Conservation (phyloP, 2,888 invertebrate species). For the Dasysyrphus tricinctus region DNA sequence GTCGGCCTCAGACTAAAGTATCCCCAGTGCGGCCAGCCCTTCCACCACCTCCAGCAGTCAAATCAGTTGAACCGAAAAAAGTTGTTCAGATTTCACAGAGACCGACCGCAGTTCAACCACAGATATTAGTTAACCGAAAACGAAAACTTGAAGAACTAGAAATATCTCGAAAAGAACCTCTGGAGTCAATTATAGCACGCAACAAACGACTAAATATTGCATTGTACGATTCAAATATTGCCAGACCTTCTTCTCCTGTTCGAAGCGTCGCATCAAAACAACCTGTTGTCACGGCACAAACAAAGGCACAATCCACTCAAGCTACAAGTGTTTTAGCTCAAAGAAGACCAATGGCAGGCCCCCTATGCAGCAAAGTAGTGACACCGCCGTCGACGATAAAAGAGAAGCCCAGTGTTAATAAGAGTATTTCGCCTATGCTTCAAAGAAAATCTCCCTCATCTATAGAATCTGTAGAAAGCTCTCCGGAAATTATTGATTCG, state of each 20-base stretch:
- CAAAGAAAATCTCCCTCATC: constrained; percentile 40
- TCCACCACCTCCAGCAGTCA: not conserved
- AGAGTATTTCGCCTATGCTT: constrained; percentile 28
- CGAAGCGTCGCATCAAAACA: constrained; percentile 8
- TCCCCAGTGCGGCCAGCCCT: not conserved
- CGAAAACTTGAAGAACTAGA: constrained; percentile 49
- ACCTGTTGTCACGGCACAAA: not conserved
- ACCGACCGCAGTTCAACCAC: constrained; percentile 6
- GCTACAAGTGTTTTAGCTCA: constrained; percentile 31
- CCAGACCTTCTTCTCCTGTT: constrained; percentile 24
- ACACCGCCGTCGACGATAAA: constrained; percentile 25
- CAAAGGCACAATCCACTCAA: constrained; percentile 48
- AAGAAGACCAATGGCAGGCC: constrained; percentile 30
- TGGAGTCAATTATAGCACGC: constrained; percentile 72
- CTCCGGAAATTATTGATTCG: constrained; percentile 67
- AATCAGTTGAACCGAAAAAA: constrained; percentile 34
- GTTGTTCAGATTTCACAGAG: not conserved
- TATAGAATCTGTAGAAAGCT: constrained; percentile 35
- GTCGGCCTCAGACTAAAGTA: constrained; percentile 34
- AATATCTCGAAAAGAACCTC: constrained; percentile 37
- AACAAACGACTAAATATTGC: constrained; percentile 76
- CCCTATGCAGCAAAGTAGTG: constrained; percentile 23
- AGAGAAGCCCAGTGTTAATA: constrained; percentile 23
- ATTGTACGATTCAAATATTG: constrained; percentile 73
- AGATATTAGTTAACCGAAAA: constrained; percentile 28